Base-by-base conservation (phyloP, 2,113 vertebrate species). In the Seriola dumerili region DNA sequence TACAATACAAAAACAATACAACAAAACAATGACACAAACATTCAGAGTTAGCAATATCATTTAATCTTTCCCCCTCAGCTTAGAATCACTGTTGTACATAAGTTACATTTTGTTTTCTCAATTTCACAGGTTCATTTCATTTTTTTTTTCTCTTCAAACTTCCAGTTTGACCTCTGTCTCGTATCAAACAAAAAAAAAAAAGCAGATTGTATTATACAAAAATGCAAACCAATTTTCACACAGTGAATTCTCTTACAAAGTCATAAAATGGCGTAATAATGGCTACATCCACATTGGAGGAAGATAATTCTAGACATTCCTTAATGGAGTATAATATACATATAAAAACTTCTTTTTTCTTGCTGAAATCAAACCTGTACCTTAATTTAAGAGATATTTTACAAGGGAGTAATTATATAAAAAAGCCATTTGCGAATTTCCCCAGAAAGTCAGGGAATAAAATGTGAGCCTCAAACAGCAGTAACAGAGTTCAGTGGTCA, bases 141-240 rank as follows among this genome's bases (percentile, higher is more conserved):
- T 93, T 29, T 29, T 93, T 87, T 85, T 87, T 81, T 86, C 68
- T 94, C 88, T 88, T 94, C 93, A 94, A 95, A 95, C 92, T 92
- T 95, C 94, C 94, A 95, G 94, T 96, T 95, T 94, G 87, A 94
- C 91, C 83, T 94, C 88, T 92, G 90, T 91, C 92, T 95, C 80
- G 74, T 94, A 93, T 94, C 93, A 94, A 96, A 93, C 92, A 92
- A 95, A 94, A 92, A 91, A 92, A 94, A 92, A 91, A 93, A 93
- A 96, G 94, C 94, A 95, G 94, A 96, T 96, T 96, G 95, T 96
- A 96, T 96, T 96, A 95, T 96, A 96, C 95, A 96, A 96, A 96
- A 96, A 95, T 96, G 95, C 95, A 96, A 96, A 96, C 95, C 95
- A 95, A 96, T 96, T 96, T 96, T 96, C 96, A 96, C 96, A 96